phyloP scores from a whole-genome alignment of 2,113 vertebrate species.

The Phyllostomus hastatus region DNA sequence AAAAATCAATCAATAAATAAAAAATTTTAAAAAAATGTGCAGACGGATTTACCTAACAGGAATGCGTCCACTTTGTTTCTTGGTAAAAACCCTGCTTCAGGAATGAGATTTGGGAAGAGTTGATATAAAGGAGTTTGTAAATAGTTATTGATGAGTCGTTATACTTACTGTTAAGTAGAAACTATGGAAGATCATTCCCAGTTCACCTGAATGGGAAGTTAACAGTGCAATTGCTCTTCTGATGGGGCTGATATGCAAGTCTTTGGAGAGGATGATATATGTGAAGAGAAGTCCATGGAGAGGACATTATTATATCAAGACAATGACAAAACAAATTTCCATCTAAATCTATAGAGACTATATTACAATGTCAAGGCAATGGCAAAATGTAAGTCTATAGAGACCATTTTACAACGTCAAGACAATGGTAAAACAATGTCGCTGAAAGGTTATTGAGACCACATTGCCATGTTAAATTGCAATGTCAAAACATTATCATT shows the following conservation, averaged over 20 bases:
- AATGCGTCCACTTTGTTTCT: constrained; percentile 63
- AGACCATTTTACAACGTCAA: constrained; percentile 85
- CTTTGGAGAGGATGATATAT: constrained; percentile 72
- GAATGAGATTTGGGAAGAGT: constrained; percentile 54
- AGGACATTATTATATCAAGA: constrained; percentile 87
- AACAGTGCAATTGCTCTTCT: constrained; percentile 63
- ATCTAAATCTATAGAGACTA: constrained; percentile 85
- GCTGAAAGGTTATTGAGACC: constrained; percentile 82
- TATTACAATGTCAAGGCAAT: constrained; percentile 86
- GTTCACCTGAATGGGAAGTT: constrained; percentile 50
- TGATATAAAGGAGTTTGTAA: constrained; percentile 69
- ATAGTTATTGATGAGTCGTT: constrained; percentile 61
- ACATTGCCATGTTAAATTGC: constrained; percentile 82
- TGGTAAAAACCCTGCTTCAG: constrained; percentile 42
- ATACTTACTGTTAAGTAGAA: constrained; percentile 58
- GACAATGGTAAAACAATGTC: constrained; percentile 83
- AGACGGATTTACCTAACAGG: constrained; percentile 59
- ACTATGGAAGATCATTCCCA: constrained; percentile 39
- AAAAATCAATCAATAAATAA: too few species aligned
- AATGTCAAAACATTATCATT: constrained; percentile 85
- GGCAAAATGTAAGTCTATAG: constrained; percentile 83
- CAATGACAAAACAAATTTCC: constrained; percentile 85
- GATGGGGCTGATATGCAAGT: constrained; percentile 60
- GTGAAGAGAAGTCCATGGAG: constrained; percentile 80
- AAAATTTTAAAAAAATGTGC: constrained; percentile 41